Evolutionary conservation across 2,888 invertebrate species (phyloP), one percentile per base, ranked within the genome.

Genomic region (Sarcophaga carnaria): DNA sequence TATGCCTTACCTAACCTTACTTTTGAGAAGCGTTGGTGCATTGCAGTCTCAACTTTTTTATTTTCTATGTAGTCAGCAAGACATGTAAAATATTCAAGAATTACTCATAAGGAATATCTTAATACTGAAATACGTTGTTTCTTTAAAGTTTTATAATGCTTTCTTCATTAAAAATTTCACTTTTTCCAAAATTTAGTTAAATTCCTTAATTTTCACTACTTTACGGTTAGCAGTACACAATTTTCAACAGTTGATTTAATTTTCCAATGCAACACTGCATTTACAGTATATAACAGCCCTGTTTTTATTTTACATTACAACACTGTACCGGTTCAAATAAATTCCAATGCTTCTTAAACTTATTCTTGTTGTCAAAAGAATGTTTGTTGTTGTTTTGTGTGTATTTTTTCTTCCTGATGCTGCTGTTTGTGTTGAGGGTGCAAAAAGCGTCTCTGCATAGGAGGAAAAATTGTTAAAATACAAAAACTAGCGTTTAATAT

Each of bases 281-380:
- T 5, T 10, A 14, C 20, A 11, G 3, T 11, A 25, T 12, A 22
- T n/a, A 20, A 12, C 80, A 75, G 17, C 63, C 14, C 81, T 70
- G 75, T n/a, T 11, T 45, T 49, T 54, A 3, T 54, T 17, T 5
- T 49, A 37, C 45, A 66, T 0, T 79, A 49, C 85, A 86, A 76
- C 75, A 14, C 83, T 83, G 76, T 83, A 80, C 80, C 86, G 86
- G 86, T 86, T 76, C 76, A 60, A 67, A 17, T 47, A 27, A 4
- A 8, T 60, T 27, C 79, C 82, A 86, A 63, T 72, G 80, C 62
- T 45, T 80, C 14, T 45, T 54, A 80, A 86, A 86, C 83, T 67
- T 37, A 0, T 8, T 8, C 22, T 70, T 84, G 69, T 75, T 78
- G 74, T 71, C 59, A 74, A 69, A 81, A 74, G 12, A 59, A 3